These are phyloP conservation scores for Penaeus indicus DNA, from an alignment of 1,140 invertebrate species.

Conservation along the genomic window DNA sequence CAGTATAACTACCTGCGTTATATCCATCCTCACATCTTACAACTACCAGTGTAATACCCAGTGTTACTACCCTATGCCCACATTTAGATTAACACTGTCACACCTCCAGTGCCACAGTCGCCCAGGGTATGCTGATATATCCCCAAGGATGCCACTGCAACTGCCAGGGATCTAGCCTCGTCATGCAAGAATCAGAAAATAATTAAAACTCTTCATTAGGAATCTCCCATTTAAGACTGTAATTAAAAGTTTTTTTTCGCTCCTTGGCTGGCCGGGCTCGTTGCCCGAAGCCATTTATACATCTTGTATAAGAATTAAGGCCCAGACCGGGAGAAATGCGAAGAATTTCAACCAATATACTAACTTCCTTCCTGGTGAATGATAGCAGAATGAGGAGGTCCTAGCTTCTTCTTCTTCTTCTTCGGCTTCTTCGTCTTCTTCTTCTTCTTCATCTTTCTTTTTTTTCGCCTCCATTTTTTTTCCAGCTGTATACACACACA, in stretches of 20 bases:
- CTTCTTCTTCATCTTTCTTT: not conserved
- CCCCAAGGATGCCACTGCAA: not conserved
- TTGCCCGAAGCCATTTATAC: slow-evolving; percentile 5
- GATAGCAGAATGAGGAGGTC: not conserved
- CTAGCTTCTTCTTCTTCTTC: not conserved
- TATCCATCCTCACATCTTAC: too few relatives aligned
- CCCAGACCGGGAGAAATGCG: not conserved
- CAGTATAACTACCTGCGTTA: too few relatives aligned
- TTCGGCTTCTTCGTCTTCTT: not conserved
- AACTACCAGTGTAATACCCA: too few relatives aligned
- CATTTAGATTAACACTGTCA: too few relatives aligned
- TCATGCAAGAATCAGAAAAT: slow-evolving; percentile 55
- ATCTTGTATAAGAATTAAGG: slow-evolving; percentile 17
- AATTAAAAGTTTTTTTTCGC: slow-evolving; percentile 55
- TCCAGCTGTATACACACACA: too few relatives aligned
- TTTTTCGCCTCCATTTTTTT: not conserved
- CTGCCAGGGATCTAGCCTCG: slow-evolving; percentile 17
- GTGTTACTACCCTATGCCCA: too few relatives aligned
- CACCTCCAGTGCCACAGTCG: too few relatives aligned
- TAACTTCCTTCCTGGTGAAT: not conserved
- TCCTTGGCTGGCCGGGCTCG: not conserved
- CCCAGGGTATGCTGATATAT: too few relatives aligned
- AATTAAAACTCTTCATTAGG: slow-evolving; percentile 60
- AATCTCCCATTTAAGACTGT: slow-evolving; percentile 61
- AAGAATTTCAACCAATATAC: slow-evolving; percentile 5